A percentile compares a stretch with the other conserved stretches of the same genome.
phyloP scores from a whole-genome alignment of 2,797 vertebrate species.

The Lacerta bilineata region DNA sequence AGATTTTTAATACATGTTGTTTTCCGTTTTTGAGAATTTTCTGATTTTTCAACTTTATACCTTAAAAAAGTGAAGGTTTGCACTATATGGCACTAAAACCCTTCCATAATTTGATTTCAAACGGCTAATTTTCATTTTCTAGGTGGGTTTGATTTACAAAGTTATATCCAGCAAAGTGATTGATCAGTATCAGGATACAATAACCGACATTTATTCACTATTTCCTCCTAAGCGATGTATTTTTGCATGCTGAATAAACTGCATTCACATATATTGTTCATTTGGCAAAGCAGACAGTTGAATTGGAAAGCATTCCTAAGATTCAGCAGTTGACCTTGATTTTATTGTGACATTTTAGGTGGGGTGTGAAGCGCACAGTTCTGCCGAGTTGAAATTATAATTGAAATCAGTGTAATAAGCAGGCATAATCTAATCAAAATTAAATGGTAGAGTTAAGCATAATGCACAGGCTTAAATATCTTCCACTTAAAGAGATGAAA shows the following conservation, averaged over 20 bases:
- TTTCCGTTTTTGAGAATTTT: constrained; percentile 3
- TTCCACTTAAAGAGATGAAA: background rate
- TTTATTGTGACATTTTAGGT: background rate
- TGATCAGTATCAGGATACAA: background rate
- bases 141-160: background rate
- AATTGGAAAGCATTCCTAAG: constrained; percentile 1
- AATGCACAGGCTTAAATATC: background rate
- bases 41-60: background rate
- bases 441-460: background rate
- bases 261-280: background rate
- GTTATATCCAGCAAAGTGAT: background rate
- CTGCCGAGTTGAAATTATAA: constrained; percentile 9
- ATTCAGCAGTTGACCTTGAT: background rate
- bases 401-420: background rate
- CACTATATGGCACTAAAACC: background rate
- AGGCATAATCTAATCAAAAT: background rate
- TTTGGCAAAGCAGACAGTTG: constrained; percentile 4
- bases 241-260: background rate
- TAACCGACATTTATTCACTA: background rate
- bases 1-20: constrained; percentile 11
- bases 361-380: background rate
- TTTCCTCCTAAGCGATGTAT: constrained; percentile 49
- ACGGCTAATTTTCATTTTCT: background rate
- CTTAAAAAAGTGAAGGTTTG: background rate
- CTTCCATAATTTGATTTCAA: background rate